Conservation (phyloP, 1,140 invertebrate genomes). For the Drosophila pallidifrons region DNA sequence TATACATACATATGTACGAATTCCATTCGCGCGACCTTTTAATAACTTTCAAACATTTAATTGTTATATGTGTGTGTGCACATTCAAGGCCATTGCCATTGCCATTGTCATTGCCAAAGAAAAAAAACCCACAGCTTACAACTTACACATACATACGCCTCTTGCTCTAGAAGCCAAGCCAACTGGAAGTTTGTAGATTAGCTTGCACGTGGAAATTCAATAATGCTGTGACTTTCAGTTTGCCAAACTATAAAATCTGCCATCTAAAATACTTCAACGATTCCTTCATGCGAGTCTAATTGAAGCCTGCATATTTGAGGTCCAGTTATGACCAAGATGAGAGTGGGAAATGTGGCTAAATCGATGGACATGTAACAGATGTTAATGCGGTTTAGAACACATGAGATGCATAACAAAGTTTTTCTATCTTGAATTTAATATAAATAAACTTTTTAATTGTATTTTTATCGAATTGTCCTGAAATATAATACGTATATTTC, state of each 20-base stretch:
- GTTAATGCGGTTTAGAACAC: background rate
- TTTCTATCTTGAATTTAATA: background rate
- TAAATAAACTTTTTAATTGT: too few species aligned
- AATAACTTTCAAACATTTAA: constrained; percentile 1
- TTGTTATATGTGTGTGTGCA: constrained; percentile 14
- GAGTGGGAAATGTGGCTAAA: background rate
- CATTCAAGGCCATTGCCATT: constrained; percentile 65
- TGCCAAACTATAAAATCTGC: constrained; percentile 19
- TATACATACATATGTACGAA: constrained; percentile 19
- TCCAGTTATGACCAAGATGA: constrained; percentile 11
- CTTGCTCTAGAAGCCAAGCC: constrained; percentile 75
- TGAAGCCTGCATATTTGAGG: constrained; percentile 22
- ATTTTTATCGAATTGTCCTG: too few species aligned
- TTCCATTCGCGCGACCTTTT: constrained; percentile 35
- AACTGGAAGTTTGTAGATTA: constrained; percentile 76
- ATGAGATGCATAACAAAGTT: too few species aligned
- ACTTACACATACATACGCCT: constrained; percentile 59
- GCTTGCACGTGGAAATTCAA: constrained; percentile 48
- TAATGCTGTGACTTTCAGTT: constrained; percentile 24
- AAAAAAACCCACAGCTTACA: constrained; percentile 34
- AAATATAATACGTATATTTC: too few species aligned
- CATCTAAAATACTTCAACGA: background rate
- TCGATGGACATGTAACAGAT: constrained; percentile 7
- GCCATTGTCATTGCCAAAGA: constrained; percentile 57
- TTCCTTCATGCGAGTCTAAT: constrained; percentile 39